Evolutionary conservation across 1,140 invertebrate species (phyloP), one percentile per base, ranked within the genome.

Genomic region (Araneus ventricosus): DNA sequence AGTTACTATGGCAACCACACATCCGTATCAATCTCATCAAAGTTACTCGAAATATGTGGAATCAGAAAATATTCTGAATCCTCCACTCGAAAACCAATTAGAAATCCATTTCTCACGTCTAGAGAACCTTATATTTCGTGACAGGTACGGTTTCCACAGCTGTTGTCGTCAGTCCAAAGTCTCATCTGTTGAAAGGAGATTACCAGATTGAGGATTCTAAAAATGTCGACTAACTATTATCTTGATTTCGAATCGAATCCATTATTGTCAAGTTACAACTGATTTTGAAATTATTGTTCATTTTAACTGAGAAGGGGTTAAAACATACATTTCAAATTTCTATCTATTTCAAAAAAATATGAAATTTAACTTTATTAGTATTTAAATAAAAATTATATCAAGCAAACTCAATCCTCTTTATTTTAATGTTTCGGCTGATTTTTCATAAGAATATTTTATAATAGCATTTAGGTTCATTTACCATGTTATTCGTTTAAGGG

Each of bases 11-110:
- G 30, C 27, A 75, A 75, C 70, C 34, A 75, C 70, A 75, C 70
- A 75, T 75, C 30, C 63, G 63, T 67, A 30, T 30, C 27, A 67
- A 10, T 27, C 70, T 75, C 70, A 37, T 75, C 70, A 34, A 37
- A 75, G 34, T 75, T 75, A 34, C 30, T 75, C 1, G 27, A 75
- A 75, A 75, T 75, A 37, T 30, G 20, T 75, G 30, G 34, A 75
- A 75, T 34, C 70, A 75, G 70, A 75, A 75, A 75, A 75, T 37
- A 75, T 30, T 75, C 30, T 34, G 70, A 75, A 75, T 75, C 30
- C 27, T 84, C 80, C 20, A 45, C 80, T 84, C 39, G 80, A 84
- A 84, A 84, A 52, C 80, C 80, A 84, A 84, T 84, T 84, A 84
- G 41, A 84, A 84, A 45, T 84, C 80, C 41, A 84, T 84, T 84